Conservation (phyloP, 2,888 invertebrate species). For the Aporophyla lueneburgensis region DNA sequence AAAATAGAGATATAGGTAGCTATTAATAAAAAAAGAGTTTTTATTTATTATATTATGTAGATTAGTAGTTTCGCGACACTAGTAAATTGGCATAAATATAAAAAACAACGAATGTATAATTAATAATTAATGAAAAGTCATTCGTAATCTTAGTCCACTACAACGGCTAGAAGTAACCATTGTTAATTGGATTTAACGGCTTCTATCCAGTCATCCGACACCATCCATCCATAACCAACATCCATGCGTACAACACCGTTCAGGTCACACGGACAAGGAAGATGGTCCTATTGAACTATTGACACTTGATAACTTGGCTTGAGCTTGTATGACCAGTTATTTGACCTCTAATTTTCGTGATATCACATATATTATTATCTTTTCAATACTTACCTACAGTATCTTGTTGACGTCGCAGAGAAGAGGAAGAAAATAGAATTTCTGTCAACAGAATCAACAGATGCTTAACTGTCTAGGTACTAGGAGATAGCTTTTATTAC, state of each 20-base stretch:
- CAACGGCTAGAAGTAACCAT: neutral
- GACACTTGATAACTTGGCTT: neutral
- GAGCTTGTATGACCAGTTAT: neutral
- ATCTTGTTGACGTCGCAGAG: neutral
- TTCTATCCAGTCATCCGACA: neutral
- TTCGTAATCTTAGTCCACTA: neutral
- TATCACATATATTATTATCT: neutral
- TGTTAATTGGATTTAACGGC: neutral
- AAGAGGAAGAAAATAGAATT: no score
- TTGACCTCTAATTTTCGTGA: neutral
- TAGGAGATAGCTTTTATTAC: neutral
- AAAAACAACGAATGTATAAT: neutral
- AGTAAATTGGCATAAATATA: neutral
- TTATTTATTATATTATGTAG: neutral
- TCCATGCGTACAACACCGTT: neutral
- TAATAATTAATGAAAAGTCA: no score
- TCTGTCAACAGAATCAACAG: neutral
- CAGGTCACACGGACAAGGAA: neutral
- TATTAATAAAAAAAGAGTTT: neutral
- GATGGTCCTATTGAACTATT: neutral
- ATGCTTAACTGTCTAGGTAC: neutral
- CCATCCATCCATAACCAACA: neutral
- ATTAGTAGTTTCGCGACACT: neutral
- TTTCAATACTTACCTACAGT: neutral
- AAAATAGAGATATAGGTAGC: neutral